Evolutionary conservation across 2,797 vertebrate genomes (phyloP).

Genomic region (Lacerta viridis): DNA sequence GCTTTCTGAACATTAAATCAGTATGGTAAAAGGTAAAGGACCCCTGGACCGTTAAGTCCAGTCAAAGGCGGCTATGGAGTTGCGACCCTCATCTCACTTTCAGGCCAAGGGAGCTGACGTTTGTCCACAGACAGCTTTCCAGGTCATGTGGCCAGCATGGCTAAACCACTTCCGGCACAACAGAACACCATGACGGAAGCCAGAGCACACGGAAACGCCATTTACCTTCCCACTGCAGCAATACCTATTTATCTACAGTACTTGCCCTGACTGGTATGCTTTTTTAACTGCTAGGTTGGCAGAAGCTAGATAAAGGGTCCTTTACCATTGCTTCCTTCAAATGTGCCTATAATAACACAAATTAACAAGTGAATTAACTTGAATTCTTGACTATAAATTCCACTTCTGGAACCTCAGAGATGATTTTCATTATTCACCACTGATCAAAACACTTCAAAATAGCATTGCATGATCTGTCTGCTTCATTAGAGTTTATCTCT

Average conservation of each 20-base stretch:
- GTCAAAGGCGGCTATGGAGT: too few relatives aligned
- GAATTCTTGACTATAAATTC: slow-evolving; percentile 54
- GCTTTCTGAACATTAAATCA: slow-evolving; percentile 49
- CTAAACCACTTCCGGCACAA: too few relatives aligned
- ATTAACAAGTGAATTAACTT: slow-evolving; percentile 61
- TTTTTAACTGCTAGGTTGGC: neutral
- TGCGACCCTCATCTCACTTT: fast-evolving
- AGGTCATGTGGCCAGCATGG: too few relatives aligned
- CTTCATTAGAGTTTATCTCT: slow-evolving; percentile 53
- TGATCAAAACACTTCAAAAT: slow-evolving; percentile 47
- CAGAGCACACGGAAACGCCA: too few relatives aligned
- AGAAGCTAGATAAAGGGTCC: slow-evolving; percentile 27
- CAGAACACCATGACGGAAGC: too few relatives aligned
- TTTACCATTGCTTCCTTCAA: slow-evolving; percentile 42
- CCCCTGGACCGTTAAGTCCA: too few relatives aligned
- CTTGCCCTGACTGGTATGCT: too few relatives aligned
- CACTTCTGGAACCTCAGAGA: slow-evolving; percentile 29
- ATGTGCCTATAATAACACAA: slow-evolving; percentile 39
- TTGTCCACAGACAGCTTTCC: too few relatives aligned
- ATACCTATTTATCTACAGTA: too few relatives aligned
- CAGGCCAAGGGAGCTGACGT: too few relatives aligned
- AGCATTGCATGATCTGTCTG: slow-evolving; percentile 46
- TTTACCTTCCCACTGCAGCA: too few relatives aligned
- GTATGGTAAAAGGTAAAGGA: neutral
- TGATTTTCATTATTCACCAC: slow-evolving; percentile 60